phyloP scores from a whole-genome alignment of 2,113 vertebrate species.

The Neogale vison region DNA sequence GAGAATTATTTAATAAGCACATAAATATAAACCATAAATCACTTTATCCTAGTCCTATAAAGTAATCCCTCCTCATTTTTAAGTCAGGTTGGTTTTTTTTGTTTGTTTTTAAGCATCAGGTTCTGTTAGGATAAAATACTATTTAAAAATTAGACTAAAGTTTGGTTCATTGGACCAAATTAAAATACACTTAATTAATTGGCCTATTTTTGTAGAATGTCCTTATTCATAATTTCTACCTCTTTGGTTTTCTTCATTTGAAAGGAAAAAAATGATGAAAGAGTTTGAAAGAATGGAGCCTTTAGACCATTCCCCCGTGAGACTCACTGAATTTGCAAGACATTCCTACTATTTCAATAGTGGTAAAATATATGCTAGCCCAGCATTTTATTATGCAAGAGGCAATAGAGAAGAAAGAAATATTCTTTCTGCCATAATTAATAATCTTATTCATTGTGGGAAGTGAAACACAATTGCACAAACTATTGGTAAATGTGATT shows the following conservation, averaged over 20 bases:
- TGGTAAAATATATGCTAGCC: slow-evolving; percentile 56
- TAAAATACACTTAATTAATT: slow-evolving; percentile 22
- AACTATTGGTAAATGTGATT: slow-evolving; percentile 76
- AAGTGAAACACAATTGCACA: slow-evolving; percentile 71
- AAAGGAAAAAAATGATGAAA: slow-evolving; percentile 54
- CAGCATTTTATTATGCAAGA: slow-evolving; percentile 64
- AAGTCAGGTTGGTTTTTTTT: not conserved
- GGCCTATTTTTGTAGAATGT: not conserved
- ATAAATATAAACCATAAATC: slow-evolving; percentile 64
- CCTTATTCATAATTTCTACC: not conserved
- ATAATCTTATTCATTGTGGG: slow-evolving; percentile 65
- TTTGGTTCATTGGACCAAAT: not conserved
- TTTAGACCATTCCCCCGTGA: slow-evolving; percentile 5
- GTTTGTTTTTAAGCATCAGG: not conserved
- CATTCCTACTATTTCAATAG: slow-evolving; percentile 48
- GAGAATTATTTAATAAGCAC: slow-evolving; percentile 70
- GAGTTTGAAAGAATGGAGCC: slow-evolving; percentile 32
- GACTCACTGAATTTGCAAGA: slow-evolving; percentile 36
- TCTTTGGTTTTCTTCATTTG: slow-evolving; percentile 52
- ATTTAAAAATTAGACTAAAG: slow-evolving; percentile 43
- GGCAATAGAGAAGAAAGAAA: slow-evolving; percentile 61
- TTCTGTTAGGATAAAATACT: slow-evolving; percentile 42
- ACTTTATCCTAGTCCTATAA: slow-evolving; percentile 35
- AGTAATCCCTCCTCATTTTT: slow-evolving; percentile 19
- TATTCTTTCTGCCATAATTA: slow-evolving; percentile 74